Evolutionary conservation across 2,797 vertebrate species (phyloP), one percentile per base, ranked within the genome.

Genomic region (Poeciliopsis turneri): DNA sequence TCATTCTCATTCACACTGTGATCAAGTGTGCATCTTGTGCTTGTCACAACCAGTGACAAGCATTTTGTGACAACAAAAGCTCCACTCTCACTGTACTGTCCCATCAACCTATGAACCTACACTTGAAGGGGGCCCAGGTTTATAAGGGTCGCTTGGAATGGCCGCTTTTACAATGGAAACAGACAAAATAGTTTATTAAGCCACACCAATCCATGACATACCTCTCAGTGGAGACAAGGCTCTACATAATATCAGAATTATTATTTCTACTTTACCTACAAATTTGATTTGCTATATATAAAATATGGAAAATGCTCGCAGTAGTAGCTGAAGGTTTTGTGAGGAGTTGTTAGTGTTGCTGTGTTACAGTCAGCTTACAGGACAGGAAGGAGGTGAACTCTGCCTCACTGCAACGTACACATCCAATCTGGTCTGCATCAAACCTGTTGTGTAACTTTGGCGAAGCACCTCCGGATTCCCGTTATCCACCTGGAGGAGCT

Each of bases 371-470:
- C 8, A 81, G 64, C 33, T 66, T 66, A 20, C 64, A 4, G 77
- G 66, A 59, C 28, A 61, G 47, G 66, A 77, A 36, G 59, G 79
- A 81, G 75, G 70, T 81, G 77, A 79, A 84, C 77, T 75, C 71
- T 82, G 49, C 80, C 64, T 75, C 47, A 4, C 39, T 30, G 47
- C 30, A 9, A 5, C 70, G 74, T 72, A 82, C 77, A 46, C 57
- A 74, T 90, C 91, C 71, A 81, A 55, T 88, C 78, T 61, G 66
- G 82, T 92, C 68, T 83, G 53, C 57, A 72, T 90, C 85, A 87
- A 88, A 84, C 74, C 84, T 80, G 41, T 70, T 84, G 70, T 75
- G 57, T 72, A 70, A 77, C 39, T 77, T 59, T 10, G 72, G 49
- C 75, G 74, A 77, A 74, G 69, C 71, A 36, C 16, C 28, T 23